Percentiles rank a stretch among this genome's conserved stretches.
Evolutionary conservation across 1,140 invertebrate species (phyloP).

Genomic region (Trigoniulus corallinus): DNA sequence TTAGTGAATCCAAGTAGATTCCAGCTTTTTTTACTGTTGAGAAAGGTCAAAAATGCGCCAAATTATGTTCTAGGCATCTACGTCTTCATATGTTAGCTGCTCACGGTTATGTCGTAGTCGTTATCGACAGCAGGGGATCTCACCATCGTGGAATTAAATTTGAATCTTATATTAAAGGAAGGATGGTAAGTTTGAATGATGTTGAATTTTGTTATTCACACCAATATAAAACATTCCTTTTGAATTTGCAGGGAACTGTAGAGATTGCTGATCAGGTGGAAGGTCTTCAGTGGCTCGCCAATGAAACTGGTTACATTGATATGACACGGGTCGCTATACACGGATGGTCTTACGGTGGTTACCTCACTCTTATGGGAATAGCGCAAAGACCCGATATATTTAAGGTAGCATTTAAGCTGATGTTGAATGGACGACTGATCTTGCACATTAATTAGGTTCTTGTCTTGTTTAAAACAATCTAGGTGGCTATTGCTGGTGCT

Average conservation of each 20-base stretch:
- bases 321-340: conserved; percentile 82
- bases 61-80: conserved; percentile 52
- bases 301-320: conserved; percentile 73
- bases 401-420: conserved; percentile 23
- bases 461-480: conserved; percentile 10
- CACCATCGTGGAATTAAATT: conserved; percentile 79
- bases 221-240: not conserved
- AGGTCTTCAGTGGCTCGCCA: conserved; percentile 70
- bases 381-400: conserved; percentile 32
- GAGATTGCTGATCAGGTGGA: conserved; percentile 94
- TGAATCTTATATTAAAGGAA: conserved; percentile 69
- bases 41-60: too few relatives aligned
- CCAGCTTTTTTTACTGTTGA: too few relatives aligned
- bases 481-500: conserved; percentile 80
- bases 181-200: conserved; percentile 41
- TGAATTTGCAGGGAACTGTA: conserved; percentile 66
- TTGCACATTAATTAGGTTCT: too few relatives aligned
- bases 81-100: conserved; percentile 87
- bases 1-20: not conserved
- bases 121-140: conserved; percentile 88
- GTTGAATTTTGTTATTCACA: not conserved
- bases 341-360: conserved; percentile 92
- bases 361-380: conserved; percentile 33
- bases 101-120: conserved; percentile 90
- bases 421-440: too few relatives aligned